Base-by-base conservation (phyloP, 2,797 vertebrate genomes). In the Lacerta agilis region DNA sequence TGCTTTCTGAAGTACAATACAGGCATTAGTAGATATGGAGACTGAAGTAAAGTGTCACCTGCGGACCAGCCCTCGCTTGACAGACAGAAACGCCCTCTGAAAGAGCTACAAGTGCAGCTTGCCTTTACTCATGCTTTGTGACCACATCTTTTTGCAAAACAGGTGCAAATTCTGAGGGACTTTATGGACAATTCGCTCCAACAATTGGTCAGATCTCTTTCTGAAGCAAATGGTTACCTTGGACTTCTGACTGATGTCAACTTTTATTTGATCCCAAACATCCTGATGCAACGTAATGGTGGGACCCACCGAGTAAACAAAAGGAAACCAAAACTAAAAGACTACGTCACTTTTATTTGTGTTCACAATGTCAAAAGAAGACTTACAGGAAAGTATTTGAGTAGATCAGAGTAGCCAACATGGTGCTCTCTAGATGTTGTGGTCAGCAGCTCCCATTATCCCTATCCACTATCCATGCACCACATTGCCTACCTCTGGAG, bases 211-310 rank as follows among this genome's bases (percentile, higher is more conserved):
- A 1, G 0, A n/a, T 79, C 67, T 43, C 61, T 85, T 5, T 49
- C 33, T 41, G 33, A 72, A 81, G 61, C 29, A 55, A 81, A 1
- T 64, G 49, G 49, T 5, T 0, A 0, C 15, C 36, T n/a, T 69
- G 5, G 82, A 64, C 58, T 72, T 8, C 10, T 2, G 27, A 0
- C 43, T 17, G 17, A 18, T 13, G 0, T 73, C 2, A 1, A 2
- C 27, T 55, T 86, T 55, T 27, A 10, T 17, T 67, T 58, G 6
- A 4, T n/a, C 78, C 11, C 17, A 2, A 58, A 27, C 33, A 71
- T 80, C 61, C 38, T 25, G 11, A 38, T 25, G 67, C 20, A 33
- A 33, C 11, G 29, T 41, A 75, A 33, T 9, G 27, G 27, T 76
- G 71, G 71, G 13, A 15, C 49, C 49, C 49, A 55, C 49, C 49